Conservation (phyloP, 23 tunicate species). For the Botrylloides violaceus region DNA sequence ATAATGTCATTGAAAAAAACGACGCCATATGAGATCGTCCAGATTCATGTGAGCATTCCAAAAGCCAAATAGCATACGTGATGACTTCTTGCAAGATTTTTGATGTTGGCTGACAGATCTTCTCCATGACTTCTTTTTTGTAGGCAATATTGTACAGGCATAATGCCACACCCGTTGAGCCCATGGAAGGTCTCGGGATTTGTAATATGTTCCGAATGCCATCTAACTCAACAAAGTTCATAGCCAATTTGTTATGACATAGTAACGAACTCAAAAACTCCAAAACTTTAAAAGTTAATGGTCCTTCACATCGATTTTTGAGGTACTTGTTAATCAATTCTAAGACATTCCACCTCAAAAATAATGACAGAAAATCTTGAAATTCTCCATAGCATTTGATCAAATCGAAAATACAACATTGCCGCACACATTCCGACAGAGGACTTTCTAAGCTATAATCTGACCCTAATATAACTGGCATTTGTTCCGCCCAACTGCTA, state of each 20-base stretch:
- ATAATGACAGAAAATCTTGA: slow-evolving; percentile 63
- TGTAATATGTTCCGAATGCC: slow-evolving; percentile 62
- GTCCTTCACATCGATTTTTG: slow-evolving; percentile 30
- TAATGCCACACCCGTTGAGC: slow-evolving; percentile 75
- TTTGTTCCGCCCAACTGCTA: too few species aligned
- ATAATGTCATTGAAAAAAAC: slow-evolving; percentile 70
- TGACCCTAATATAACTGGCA: too few species aligned
- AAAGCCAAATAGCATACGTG: slow-evolving; percentile 62
- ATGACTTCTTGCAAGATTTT: slow-evolving; percentile 43
- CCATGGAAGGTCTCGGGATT: slow-evolving; percentile 60
- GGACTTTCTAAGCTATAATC: too few species aligned
- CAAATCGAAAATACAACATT: slow-evolving; percentile 43
- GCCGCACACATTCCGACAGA: slow-evolving; percentile 22
- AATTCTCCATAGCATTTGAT: slow-evolving; percentile 65
- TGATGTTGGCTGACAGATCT: slow-evolving; percentile 49
- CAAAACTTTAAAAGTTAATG: slow-evolving; percentile 57
- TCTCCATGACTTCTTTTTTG: slow-evolving; percentile 85
- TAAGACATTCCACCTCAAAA: slow-evolving; percentile 42
- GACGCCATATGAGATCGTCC: slow-evolving; percentile 70
- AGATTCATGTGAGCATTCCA: slow-evolving; percentile 88
- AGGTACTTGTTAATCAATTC: slow-evolving; percentile 47
- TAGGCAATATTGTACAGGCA: slow-evolving; percentile 80
- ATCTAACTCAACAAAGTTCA: slow-evolving; percentile 50
- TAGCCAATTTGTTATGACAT: slow-evolving; percentile 76
- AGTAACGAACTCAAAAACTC: slow-evolving; percentile 62